A percentile compares a stretch with the other conserved stretches of the same genome.
Evolutionary conservation across 1,140 invertebrate genomes (phyloP).

Genomic region (Pteromalus puparum): DNA sequence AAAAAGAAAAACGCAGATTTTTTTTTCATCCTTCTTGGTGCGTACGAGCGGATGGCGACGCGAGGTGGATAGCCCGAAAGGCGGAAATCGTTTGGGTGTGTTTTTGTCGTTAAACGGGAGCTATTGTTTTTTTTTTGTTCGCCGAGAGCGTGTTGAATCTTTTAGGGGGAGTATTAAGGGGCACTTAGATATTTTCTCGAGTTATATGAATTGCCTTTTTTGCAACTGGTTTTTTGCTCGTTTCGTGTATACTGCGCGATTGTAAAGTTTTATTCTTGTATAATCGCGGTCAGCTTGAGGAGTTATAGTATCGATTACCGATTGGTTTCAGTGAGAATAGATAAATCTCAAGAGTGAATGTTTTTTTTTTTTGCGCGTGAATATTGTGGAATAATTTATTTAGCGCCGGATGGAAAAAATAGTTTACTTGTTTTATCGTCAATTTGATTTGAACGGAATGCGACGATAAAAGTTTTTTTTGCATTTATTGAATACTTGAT

Average conservation of each 20-base stretch:
- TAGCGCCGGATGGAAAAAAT: neutral
- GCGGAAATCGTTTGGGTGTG: neutral
- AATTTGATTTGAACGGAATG: neutral
- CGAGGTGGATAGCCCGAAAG: neutral
- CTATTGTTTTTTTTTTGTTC: neutral
- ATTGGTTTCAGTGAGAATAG: neutral
- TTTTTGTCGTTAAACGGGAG: neutral
- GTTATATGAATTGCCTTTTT: neutral
- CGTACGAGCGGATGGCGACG: neutral
- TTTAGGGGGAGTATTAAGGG: neutral
- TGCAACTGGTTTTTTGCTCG: neutral
- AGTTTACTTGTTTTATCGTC: neutral
- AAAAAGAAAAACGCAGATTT: slow-evolving; percentile 29
- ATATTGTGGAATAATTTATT: neutral
- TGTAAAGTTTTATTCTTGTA: neutral
- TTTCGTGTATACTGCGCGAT: neutral
- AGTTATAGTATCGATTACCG: neutral
- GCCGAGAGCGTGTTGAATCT: neutral
- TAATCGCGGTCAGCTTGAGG: neutral
- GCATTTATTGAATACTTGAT: too few species aligned
- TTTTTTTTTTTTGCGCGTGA: too few species aligned
- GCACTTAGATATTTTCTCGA: neutral
- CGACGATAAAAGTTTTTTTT: neutral
- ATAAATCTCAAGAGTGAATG: too few species aligned
- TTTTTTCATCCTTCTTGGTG: neutral